Conservation (phyloP, 2,888 invertebrate genomes). For the Caenorhabditis auriculariae region DNA sequence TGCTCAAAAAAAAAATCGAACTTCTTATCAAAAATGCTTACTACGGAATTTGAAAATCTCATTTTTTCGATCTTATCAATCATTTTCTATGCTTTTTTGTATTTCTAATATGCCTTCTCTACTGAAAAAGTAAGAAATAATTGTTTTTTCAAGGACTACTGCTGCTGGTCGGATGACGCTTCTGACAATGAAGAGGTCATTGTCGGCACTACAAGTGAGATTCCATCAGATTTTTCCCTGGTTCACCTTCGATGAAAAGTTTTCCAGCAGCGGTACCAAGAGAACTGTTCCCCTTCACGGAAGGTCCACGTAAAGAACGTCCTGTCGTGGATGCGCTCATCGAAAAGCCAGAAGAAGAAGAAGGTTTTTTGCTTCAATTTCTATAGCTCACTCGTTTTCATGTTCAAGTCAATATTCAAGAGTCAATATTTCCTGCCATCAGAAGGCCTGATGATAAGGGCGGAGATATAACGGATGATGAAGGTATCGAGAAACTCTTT, state of each 20-base stretch:
- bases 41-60: not conserved
- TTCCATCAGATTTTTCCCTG: not conserved
- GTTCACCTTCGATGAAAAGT: slow-evolving; percentile 1
- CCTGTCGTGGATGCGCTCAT: slow-evolving; percentile 1
- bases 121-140: not conserved
- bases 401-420: too few species aligned
- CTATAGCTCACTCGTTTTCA: too few species aligned
- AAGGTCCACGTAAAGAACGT: not conserved
- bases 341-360: slow-evolving; percentile 1
- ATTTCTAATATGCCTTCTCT: not conserved
- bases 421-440: too few species aligned
- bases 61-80: not conserved
- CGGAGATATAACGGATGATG: slow-evolving; percentile 8
- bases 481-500: too few species aligned
- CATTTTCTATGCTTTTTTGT: not conserved
- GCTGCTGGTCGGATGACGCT: slow-evolving; percentile 42
- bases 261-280: slow-evolving; percentile 8
- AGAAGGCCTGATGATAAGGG: too few species aligned
- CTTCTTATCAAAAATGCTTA: not conserved
- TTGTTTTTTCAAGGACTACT: slow-evolving; percentile 34
- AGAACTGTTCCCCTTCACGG: slow-evolving; percentile 11
- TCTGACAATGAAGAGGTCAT: slow-evolving; percentile 21
- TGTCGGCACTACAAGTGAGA: slow-evolving; percentile 22
- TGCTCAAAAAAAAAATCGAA: not conserved
- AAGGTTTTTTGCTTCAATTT: not conserved